phyloP scores from a whole-genome alignment of 2,113 vertebrate genomes.

The Haemorhous mexicanus region DNA sequence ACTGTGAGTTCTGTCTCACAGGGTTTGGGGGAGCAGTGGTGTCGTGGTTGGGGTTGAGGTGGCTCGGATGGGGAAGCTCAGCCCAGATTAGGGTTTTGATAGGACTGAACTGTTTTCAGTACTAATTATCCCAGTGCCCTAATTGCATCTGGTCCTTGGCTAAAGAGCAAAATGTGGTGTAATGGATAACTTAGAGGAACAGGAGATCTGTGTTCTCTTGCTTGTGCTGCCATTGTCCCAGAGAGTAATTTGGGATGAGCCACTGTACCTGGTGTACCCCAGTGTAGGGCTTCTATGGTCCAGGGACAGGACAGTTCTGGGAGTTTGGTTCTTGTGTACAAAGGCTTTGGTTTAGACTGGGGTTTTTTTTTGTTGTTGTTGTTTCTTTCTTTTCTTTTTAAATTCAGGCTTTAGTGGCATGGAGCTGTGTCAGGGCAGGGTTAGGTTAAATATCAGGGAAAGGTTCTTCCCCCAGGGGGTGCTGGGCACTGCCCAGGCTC shows the following conservation, averaged over 20 bases:
- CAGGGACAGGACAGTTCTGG: background rate
- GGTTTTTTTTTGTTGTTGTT: fast-evolving
- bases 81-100: background rate
- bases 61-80: background rate
- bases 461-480: background rate
- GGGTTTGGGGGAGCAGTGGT: background rate
- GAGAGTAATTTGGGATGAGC: background rate
- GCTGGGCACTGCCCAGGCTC: background rate
- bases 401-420: background rate
- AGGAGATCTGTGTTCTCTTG: background rate
- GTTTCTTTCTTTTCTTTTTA: fast-evolving
- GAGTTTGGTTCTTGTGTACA: background rate
- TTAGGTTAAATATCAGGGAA: background rate
- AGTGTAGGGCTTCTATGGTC: background rate
- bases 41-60: background rate
- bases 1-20: constrained; percentile 82
- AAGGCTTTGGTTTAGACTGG: background rate
- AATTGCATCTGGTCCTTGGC: background rate
- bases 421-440: background rate
- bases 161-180: background rate
- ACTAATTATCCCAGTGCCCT: background rate
- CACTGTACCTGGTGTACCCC: background rate
- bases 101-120: background rate
- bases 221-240: background rate
- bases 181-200: background rate